These are phyloP conservation scores for Phortica okadai DNA, from an alignment of 2,888 invertebrate genomes.

Conservation along the genomic window DNA sequence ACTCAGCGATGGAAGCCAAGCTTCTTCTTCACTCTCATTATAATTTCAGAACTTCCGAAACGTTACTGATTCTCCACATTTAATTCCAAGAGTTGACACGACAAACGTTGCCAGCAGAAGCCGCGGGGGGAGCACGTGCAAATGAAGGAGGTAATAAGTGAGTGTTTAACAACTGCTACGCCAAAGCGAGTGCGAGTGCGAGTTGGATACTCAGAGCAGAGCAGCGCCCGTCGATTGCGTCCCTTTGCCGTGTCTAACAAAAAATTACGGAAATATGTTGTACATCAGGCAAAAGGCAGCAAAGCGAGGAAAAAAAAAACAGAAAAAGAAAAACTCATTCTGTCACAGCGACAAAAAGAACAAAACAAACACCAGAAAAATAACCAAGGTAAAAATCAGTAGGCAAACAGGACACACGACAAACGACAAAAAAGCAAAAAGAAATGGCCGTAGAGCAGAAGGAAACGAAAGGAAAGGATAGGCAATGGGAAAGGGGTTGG, in stretches of 20 bases:
- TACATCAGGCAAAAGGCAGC: neutral
- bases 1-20: too few relatives aligned
- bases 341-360: slow-evolving; percentile 14
- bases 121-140: slow-evolving; percentile 64
- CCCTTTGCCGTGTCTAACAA: neutral
- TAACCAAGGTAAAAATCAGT: slow-evolving; percentile 21
- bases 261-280: slow-evolving; percentile 23
- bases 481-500: neutral
- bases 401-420: slow-evolving; percentile 19
- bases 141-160: slow-evolving; percentile 75
- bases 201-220: neutral
- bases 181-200: neutral
- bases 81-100: neutral
- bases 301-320: slow-evolving; percentile 6
- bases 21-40: too few relatives aligned
- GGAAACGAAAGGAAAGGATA: neutral
- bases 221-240: neutral
- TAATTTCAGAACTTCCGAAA: too few relatives aligned
- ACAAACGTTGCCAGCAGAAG: slow-evolving; percentile 29
- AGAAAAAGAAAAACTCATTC: slow-evolving; percentile 24
- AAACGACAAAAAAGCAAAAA: slow-evolving; percentile 27
- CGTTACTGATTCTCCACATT: too few relatives aligned
- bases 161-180: slow-evolving; percentile 71
- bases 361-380: neutral
- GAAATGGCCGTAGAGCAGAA: neutral